These are phyloP conservation scores for Helicorthomorpha holstii DNA, from an alignment of 1,140 invertebrate genomes.

Conservation along the genomic window DNA sequence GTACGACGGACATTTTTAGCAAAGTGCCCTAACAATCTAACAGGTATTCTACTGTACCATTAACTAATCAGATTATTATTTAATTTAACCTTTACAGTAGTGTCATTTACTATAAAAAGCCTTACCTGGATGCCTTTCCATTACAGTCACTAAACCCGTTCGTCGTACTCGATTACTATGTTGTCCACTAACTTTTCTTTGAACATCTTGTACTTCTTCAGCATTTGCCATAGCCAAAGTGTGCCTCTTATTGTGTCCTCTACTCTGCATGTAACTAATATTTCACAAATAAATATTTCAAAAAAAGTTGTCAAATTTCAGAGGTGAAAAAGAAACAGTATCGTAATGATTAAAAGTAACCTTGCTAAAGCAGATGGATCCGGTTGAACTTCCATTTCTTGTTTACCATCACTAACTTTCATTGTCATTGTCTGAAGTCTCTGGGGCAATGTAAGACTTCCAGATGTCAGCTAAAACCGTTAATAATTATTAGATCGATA, in stretches of 20 bases:
- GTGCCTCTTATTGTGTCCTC: conserved; percentile 50
- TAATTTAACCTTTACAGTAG: too few species aligned
- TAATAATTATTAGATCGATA: too few species aligned
- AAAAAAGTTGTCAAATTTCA: too few species aligned
- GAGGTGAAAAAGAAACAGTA: too few species aligned
- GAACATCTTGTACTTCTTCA: conserved; percentile 38
- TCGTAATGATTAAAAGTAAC: conserved; percentile 16
- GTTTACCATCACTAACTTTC: conserved; percentile 19
- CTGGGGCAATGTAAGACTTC: conserved; percentile 31
- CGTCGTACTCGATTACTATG: conserved; percentile 44
- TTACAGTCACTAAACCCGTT: conserved; percentile 62
- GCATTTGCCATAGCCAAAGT: conserved; percentile 32
- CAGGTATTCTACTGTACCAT: too few species aligned
- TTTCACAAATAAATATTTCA: too few species aligned
- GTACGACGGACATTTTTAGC: too few species aligned
- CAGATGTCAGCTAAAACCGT: conserved; percentile 28
- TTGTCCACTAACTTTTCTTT: conserved; percentile 32
- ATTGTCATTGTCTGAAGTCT: conserved; percentile 26
- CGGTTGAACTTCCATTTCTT: conserved; percentile 26
- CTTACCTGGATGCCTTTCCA: conserved; percentile 67
- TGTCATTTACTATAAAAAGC: background rate
- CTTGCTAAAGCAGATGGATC: conserved; percentile 31
- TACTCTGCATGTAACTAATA: conserved; percentile 48
- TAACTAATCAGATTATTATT: too few species aligned
- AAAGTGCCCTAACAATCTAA: too few species aligned